Conservation (phyloP, 1,140 invertebrate genomes). For the Dreissena polymorpha region DNA sequence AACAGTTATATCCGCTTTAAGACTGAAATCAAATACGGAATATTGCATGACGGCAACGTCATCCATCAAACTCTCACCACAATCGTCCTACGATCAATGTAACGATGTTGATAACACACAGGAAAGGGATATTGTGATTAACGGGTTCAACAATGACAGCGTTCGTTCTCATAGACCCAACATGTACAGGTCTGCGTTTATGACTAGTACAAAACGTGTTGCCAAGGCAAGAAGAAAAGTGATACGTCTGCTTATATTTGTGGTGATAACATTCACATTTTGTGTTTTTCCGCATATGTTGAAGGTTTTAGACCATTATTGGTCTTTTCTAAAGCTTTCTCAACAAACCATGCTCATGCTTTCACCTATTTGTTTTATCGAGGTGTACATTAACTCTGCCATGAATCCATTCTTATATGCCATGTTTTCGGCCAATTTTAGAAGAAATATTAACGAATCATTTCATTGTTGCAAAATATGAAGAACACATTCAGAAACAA, state of each 20-base stretch:
- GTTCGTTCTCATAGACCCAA: too few species aligned
- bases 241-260: conserved; percentile 88
- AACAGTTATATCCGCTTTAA: conserved; percentile 38
- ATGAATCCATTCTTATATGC: conserved; percentile 92
- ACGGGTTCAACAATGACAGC: too few species aligned
- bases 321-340: conserved; percentile 69
- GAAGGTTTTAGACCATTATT: conserved; percentile 88
- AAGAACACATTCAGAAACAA: too few species aligned
- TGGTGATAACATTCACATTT: conserved; percentile 90
- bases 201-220: conserved; percentile 43
- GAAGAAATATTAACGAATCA: conserved; percentile 72
- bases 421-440: conserved; percentile 86
- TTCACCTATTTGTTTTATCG: conserved; percentile 90
- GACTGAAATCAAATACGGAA: conserved; percentile 5
- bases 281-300: conserved; percentile 93
- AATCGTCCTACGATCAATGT: too few species aligned
- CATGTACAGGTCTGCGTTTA: not conserved
- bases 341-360: conserved; percentile 87
- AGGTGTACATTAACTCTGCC: conserved; percentile 91
- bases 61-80: too few species aligned
- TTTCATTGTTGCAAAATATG: too few species aligned
- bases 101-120: too few species aligned
- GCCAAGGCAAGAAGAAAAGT: conserved; percentile 75
- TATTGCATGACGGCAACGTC: too few species aligned
- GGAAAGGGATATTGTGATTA: too few species aligned